Evolutionary conservation across 37 sponge, comb jelly and placozoan species (phyloP), one percentile per base, ranked within the genome.

Genomic region (Geodia barretti): DNA sequence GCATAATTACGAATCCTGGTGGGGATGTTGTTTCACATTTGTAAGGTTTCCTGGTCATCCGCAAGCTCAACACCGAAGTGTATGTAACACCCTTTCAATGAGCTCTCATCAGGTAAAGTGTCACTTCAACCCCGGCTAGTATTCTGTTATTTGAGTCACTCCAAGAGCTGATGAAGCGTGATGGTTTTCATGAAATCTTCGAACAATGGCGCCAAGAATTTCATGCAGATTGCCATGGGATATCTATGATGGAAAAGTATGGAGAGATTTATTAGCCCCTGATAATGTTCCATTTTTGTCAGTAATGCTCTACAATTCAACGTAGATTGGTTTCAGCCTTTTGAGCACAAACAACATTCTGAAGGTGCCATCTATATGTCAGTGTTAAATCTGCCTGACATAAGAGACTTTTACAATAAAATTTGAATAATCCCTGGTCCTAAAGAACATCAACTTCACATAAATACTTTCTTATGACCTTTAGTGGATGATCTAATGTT

Each of bases 301-400:
- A 14, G 62, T 60, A 21, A 70, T 61, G 40, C n/a, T 23, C 70
- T 84, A 32, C 39, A 20, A 5, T 36, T 84, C 0, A 84, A 84
- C 35, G 61, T 76, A 34, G 84, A 84, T 54, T 87, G 80, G 74
- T 80, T 87, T 75, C 67, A 79, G 37, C 87, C 86, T 0, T 86
- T 35, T 58, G 32, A 74, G n/a, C 74, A 74, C 41, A 68, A 69
- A 9, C 38, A 34, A 3, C 58, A 76, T 58, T 68, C 77, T 19
- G 62, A 36, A 30, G 84, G 84, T 34, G 77, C 39, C 25, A 11
- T 76, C 0, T 84, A 84, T 39, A 32, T 84, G 24, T 25, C 77
- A 19, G 11, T 84, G 2, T 8, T 70, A 29, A 84, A 84, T 54
- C 62, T 84, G 3, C 79, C 86, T n/a, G n/a, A n/a, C n/a, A n/a